Evolutionary conservation across 2,888 invertebrate genomes (phyloP).

Genomic region (Apotomis capreana): DNA sequence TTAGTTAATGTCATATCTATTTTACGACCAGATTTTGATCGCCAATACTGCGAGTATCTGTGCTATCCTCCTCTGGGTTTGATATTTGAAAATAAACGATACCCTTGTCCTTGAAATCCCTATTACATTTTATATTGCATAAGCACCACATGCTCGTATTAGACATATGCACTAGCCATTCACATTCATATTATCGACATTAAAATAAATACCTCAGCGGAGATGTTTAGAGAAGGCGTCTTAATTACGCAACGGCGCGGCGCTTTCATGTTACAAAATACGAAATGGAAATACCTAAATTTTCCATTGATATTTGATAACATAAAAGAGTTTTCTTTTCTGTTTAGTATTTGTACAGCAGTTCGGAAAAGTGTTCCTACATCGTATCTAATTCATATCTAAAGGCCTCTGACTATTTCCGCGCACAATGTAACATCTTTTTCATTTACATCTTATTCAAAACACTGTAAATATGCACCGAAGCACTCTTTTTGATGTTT

Average conservation of each 20-base stretch:
- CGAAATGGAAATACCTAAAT: no score
- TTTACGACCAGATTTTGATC: slow-evolving; percentile 7
- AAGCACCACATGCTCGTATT: neutral
- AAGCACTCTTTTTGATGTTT: neutral
- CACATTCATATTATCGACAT: slow-evolving; percentile 4
- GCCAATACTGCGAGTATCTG: slow-evolving; percentile 10
- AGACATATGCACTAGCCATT: neutral
- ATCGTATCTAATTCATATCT: no score
- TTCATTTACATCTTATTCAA: neutral
- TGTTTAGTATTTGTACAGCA: no score
- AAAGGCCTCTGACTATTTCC: neutral
- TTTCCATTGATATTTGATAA: no score
- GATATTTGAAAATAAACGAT: neutral
- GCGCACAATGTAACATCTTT: neutral
- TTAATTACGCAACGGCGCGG: neutral
- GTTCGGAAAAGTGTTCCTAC: no score
- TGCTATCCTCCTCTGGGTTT: neutral
- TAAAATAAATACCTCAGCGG: neutral
- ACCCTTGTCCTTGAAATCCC: neutral
- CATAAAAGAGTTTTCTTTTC: no score
- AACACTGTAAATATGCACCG: neutral
- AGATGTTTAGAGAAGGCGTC: no score
- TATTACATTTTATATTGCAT: neutral
- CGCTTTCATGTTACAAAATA: no score
- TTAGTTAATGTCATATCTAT: neutral